Evolutionary conservation across 2,113 vertebrate genomes (phyloP).

Genomic region (Pygoscelis antarcticus): DNA sequence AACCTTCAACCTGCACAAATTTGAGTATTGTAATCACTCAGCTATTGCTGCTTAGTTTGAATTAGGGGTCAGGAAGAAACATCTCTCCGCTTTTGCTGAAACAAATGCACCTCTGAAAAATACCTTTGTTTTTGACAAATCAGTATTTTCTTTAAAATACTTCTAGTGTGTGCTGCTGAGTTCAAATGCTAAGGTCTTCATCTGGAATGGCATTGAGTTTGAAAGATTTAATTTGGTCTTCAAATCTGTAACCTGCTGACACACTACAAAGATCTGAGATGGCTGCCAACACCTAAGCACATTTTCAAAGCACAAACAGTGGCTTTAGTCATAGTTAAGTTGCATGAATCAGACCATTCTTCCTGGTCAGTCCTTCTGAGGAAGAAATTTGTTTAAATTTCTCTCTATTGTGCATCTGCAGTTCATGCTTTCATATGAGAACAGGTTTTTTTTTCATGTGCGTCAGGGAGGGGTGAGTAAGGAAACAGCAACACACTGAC

Average conservation of each 20-base stretch:
- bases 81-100: not conserved
- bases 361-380: not conserved
- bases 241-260: conserved; percentile 6
- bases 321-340: conserved; percentile 24
- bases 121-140: not conserved
- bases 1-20: not conserved
- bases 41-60: not conserved
- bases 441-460: not conserved
- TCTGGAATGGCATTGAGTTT: not conserved
- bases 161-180: not conserved
- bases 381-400: not conserved
- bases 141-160: not conserved
- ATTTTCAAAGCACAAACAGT: not conserved
- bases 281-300: conserved; percentile 15
- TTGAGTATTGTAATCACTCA: not conserved
- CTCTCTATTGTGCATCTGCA: not conserved
- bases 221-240: conserved; percentile 10
- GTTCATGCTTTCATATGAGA: not conserved
- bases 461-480: not conserved
- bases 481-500: not conserved
- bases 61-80: not conserved
- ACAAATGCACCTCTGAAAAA: not conserved
- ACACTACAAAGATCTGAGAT: not conserved
- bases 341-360: not conserved
- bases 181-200: not conserved